A percentile compares a stretch with the other conserved stretches of the same genome.
Evolutionary conservation across 2,888 invertebrate species (phyloP).

Genomic region (Sylvicola cinctus): DNA sequence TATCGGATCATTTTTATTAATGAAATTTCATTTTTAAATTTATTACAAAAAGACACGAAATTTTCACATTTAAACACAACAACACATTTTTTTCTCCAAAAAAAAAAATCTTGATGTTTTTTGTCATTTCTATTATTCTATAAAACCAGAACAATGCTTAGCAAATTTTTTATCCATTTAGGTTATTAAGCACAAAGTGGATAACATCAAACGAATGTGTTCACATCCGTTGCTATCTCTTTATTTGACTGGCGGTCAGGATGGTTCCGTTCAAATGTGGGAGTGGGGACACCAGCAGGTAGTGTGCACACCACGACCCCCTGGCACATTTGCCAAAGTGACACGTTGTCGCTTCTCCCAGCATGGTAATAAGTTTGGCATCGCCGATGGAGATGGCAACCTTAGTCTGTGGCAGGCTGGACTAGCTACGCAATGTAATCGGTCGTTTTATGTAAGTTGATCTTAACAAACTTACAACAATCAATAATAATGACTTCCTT

Average conservation of each 20-base stretch:
- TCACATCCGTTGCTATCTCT: conserved; percentile 89
- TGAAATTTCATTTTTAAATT: no score
- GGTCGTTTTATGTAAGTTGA: conserved; percentile 70
- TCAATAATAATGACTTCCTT: conserved; percentile 5
- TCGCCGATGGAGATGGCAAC: conserved; percentile 93
- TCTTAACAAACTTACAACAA: not conserved
- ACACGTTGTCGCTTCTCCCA: conserved; percentile 89
- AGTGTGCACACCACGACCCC: conserved; percentile 75
- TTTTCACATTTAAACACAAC: no score
- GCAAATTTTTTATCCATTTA: conserved; percentile 19
- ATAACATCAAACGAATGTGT: conserved; percentile 86
- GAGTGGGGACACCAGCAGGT: conserved; percentile 94
- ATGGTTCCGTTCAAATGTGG: conserved; percentile 91
- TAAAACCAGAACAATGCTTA: no score
- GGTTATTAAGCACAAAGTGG: conserved; percentile 85
- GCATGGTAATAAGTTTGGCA: conserved; percentile 97
- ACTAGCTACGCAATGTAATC: conserved; percentile 47
- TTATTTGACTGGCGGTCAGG: conserved; percentile 87
- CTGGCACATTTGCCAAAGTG: conserved; percentile 89
- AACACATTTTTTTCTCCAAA: no score
- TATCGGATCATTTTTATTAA: no score
- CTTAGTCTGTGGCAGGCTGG: conserved; percentile 89
- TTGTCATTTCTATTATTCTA: no score
- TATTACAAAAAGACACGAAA: no score
- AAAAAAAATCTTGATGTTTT: no score